Percentiles rank a stretch among this genome's conserved stretches.
phyloP scores from a whole-genome alignment of 2,113 vertebrate genomes.

The Ginglymostoma cirratum region DNA sequence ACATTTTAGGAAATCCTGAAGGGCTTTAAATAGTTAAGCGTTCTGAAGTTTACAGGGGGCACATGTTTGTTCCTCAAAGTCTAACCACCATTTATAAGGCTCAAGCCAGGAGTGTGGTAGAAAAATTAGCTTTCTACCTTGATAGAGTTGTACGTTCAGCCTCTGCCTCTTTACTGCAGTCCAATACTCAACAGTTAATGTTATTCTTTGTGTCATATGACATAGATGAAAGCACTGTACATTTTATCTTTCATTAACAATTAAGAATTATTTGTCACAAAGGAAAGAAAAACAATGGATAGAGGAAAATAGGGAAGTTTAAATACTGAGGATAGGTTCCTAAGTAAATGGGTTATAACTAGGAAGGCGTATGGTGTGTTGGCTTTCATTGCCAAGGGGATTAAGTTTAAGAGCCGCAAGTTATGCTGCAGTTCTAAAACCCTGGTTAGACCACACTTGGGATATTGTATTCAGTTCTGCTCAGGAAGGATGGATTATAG shows the following conservation, averaged over 20 bases:
- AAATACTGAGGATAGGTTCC: background rate
- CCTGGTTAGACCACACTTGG: too few relatives aligned
- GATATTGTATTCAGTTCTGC: too few relatives aligned
- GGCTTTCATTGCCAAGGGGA: too few relatives aligned
- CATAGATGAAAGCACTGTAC: background rate
- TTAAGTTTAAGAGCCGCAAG: too few relatives aligned
- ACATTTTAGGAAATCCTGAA: background rate
- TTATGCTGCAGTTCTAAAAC: too few relatives aligned
- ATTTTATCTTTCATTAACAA: background rate
- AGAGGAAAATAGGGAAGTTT: background rate
- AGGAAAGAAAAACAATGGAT: background rate
- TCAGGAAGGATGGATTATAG: too few relatives aligned
- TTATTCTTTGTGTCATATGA: background rate
- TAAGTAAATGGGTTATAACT: background rate
- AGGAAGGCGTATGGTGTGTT: too few relatives aligned
- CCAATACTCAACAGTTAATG: background rate
- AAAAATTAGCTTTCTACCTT: background rate
- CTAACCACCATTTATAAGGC: background rate
- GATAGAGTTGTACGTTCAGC: background rate
- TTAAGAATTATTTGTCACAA: background rate
- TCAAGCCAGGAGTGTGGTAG: background rate
- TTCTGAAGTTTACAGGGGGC: background rate
- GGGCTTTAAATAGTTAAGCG: background rate
- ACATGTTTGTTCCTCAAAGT: background rate
- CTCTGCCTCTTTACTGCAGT: background rate